phyloP scores from a whole-genome alignment of 1,140 invertebrate genomes.

The Condylostylus longicornis region DNA sequence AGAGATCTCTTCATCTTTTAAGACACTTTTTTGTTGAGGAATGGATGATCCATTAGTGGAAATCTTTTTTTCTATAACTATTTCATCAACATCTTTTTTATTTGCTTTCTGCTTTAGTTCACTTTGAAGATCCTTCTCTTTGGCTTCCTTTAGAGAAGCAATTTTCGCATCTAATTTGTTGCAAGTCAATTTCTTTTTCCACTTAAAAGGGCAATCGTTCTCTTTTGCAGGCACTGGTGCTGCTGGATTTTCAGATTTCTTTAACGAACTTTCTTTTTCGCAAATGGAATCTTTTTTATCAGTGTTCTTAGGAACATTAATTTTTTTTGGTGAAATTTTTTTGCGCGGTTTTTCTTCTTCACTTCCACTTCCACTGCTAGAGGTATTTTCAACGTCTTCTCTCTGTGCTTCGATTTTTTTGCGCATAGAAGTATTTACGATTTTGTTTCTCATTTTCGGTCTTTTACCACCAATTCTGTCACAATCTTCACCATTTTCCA shows the following conservation, averaged over 20 bases:
- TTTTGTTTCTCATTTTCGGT: slow-evolving; percentile 37
- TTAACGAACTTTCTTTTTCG: no score
- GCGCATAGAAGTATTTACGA: slow-evolving; percentile 35
- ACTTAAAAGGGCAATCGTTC: no score
- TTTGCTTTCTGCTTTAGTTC: slow-evolving; percentile 17
- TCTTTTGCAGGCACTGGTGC: neutral
- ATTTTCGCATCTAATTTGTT: neutral
- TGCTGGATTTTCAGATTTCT: neutral
- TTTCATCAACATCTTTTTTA: neutral
- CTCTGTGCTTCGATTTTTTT: slow-evolving; percentile 42
- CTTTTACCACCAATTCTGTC: slow-evolving; percentile 36
- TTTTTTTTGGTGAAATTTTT: slow-evolving; percentile 16
- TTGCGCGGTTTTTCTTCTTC: slow-evolving; percentile 27
- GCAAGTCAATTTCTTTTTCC: neutral
- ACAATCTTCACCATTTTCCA: slow-evolving; percentile 32
- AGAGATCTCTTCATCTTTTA: no score
- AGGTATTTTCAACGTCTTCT: slow-evolving; percentile 37
- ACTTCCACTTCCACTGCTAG: slow-evolving; percentile 33
- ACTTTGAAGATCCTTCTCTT: neutral
- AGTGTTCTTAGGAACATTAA: neutral
- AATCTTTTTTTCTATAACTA: neutral
- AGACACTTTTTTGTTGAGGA: no score
- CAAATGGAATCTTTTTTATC: no score
- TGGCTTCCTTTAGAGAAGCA: neutral
- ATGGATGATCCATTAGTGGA: slow-evolving; percentile 4